phyloP scores from a whole-genome alignment of 2,113 vertebrate genomes.

The Pandion haliaetus region DNA sequence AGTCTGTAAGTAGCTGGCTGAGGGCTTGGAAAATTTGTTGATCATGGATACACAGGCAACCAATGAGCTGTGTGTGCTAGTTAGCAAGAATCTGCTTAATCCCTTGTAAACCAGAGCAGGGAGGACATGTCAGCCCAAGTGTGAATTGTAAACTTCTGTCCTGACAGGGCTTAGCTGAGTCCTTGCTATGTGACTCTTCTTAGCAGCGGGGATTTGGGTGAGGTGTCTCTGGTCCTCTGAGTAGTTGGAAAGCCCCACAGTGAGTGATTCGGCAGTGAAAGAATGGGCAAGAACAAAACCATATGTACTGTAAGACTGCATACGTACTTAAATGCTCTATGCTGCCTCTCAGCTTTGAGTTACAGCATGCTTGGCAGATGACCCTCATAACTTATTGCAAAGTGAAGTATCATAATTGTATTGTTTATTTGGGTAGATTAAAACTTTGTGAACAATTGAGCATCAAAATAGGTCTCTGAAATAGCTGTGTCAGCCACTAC shows the following conservation, averaged over 20 bases:
- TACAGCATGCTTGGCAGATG: neutral
- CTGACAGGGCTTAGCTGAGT: neutral
- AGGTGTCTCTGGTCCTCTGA: neutral
- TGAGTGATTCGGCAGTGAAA: neutral
- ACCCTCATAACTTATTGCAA: neutral
- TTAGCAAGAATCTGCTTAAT: neutral
- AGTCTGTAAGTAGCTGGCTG: neutral
- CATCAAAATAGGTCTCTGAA: neutral
- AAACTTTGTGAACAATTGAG: neutral
- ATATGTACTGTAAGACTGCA: rapidly evolving
- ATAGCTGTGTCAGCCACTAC: neutral
- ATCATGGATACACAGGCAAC: neutral
- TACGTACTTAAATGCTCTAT: rapidly evolving
- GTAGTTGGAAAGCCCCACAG: neutral
- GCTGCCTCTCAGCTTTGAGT: neutral
- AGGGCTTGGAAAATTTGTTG: neutral
- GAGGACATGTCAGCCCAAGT: neutral
- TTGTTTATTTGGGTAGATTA: neutral
- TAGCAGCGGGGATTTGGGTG: neutral
- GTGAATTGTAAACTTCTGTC: neutral
- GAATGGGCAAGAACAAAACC: neutral
- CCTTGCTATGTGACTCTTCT: neutral
- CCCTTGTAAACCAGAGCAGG: neutral
- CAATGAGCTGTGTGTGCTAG: neutral
- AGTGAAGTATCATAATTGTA: neutral